Evolutionary conservation across 2,888 invertebrate species (phyloP).

Genomic region (Campopleginae sp.): DNA sequence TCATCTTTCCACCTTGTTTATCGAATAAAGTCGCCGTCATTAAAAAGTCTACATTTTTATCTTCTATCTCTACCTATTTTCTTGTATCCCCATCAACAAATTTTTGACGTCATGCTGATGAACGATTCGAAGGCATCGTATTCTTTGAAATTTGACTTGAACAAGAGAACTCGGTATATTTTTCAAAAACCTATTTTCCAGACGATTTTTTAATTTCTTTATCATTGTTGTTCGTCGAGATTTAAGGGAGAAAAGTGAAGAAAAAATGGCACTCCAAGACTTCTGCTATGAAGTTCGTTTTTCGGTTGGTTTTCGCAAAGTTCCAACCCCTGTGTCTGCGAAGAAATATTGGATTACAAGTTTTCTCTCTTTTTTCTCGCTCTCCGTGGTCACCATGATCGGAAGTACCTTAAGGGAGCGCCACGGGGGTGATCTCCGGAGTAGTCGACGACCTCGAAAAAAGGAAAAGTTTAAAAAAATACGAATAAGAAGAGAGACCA

Average conservation of each 20-base stretch:
- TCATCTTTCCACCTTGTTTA: conserved; percentile 30
- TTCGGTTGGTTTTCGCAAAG: conserved; percentile 12
- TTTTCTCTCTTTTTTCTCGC: conserved; percentile 4
- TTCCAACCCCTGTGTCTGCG: neutral
- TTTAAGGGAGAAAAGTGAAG: conserved; percentile 2
- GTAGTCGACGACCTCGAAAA: neutral
- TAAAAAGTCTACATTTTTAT: neutral
- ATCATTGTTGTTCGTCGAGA: neutral
- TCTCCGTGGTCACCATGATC: neutral
- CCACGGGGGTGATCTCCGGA: neutral
- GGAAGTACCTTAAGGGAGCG: neutral
- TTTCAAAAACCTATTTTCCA: neutral
- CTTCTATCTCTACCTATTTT: conserved; percentile 2
- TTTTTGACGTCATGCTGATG: neutral
- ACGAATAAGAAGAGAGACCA: neutral
- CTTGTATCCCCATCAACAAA: neutral
- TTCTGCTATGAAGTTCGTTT: neutral
- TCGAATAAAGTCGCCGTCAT: conserved; percentile 32
- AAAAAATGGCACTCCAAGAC: neutral
- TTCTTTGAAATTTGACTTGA: too few relatives aligned
- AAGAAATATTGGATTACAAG: conserved; percentile 21
- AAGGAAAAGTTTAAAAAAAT: neutral
- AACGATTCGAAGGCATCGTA: neutral
- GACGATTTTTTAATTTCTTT: neutral
- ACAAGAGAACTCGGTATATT: neutral